A percentile compares a stretch with the other conserved stretches of the same genome.
Conservation (phyloP, 2,888 invertebrate species). For the Drosophila kuntzei region DNA sequence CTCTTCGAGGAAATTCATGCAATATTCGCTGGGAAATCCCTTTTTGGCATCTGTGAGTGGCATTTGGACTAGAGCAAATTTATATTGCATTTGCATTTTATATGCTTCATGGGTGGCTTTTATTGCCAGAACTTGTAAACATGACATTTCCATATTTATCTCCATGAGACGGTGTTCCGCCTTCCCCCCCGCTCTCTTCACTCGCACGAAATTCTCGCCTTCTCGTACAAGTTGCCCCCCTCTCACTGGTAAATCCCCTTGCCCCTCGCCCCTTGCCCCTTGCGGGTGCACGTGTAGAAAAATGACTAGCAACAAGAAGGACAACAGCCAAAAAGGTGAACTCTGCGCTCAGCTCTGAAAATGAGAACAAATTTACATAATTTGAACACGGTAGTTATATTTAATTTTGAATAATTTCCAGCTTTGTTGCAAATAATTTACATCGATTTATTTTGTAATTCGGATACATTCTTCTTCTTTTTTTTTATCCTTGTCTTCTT, state of each 20-base stretch:
- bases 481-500: neutral
- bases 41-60: constrained; percentile 26
- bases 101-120: constrained; percentile 61
- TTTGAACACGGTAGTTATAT: constrained; percentile 63
- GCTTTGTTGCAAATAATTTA: constrained; percentile 69
- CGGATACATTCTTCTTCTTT: constrained; percentile 31
- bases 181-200: constrained; percentile 5
- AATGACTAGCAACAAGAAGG: constrained; percentile 45
- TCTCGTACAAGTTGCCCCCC: constrained; percentile 2
- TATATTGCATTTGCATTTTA: constrained; percentile 55
- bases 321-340: constrained; percentile 55
- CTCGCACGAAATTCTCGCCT: constrained; percentile 25
- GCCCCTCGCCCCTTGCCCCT: neutral
- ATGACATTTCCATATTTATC: constrained; percentile 77
- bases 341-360: constrained; percentile 29
- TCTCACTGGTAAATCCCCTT: neutral
- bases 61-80: constrained; percentile 27
- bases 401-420: constrained; percentile 72
- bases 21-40: constrained; percentile 21
- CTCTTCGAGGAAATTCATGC: constrained; percentile 45
- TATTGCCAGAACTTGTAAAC: constrained; percentile 73
- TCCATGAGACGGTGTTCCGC: constrained; percentile 43
- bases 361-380: constrained; percentile 64
- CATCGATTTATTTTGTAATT: constrained; percentile 65
- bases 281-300: constrained; percentile 49